Evolutionary conservation across 1,140 invertebrate species (phyloP).

Genomic region (Drosophila navojoa): DNA sequence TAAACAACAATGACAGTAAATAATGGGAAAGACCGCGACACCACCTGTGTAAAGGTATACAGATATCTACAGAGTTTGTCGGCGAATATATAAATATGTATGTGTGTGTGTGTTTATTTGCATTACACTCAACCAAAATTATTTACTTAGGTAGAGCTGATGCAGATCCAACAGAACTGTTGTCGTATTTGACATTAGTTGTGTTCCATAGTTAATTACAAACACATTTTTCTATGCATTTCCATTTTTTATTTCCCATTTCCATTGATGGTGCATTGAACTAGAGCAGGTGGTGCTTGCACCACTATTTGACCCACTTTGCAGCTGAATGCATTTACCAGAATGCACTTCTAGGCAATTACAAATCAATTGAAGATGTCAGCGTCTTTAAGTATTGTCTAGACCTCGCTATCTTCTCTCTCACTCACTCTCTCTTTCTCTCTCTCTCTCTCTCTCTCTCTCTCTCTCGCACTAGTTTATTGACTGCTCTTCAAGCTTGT

Average conservation of each 20-base stretch:
- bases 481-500: neutral
- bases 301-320: constrained; percentile 55
- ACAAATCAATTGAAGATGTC: constrained; percentile 66
- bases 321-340: constrained; percentile 44
- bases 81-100: no score
- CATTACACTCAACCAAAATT: constrained; percentile 52
- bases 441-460: neutral
- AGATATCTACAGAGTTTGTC: no score
- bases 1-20: constrained; percentile 26
- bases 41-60: constrained; percentile 58
- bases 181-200: constrained; percentile 23
- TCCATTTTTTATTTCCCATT: neutral
- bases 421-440: neutral
- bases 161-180: constrained; percentile 38
- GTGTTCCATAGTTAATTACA: constrained; percentile 24
- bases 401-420: neutral
- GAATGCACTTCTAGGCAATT: constrained; percentile 51
- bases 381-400: constrained; percentile 34
- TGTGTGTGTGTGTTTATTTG: constrained; percentile 42
- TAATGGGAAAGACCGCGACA: constrained; percentile 36
- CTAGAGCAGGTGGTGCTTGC: constrained; percentile 50
- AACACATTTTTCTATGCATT: constrained; percentile 7
- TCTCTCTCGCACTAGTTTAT: constrained; percentile 1
- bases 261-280: constrained; percentile 50
- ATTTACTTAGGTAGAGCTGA: constrained; percentile 49